phyloP scores from a whole-genome alignment of 2,797 vertebrate genomes.

The Merluccius polli region DNA sequence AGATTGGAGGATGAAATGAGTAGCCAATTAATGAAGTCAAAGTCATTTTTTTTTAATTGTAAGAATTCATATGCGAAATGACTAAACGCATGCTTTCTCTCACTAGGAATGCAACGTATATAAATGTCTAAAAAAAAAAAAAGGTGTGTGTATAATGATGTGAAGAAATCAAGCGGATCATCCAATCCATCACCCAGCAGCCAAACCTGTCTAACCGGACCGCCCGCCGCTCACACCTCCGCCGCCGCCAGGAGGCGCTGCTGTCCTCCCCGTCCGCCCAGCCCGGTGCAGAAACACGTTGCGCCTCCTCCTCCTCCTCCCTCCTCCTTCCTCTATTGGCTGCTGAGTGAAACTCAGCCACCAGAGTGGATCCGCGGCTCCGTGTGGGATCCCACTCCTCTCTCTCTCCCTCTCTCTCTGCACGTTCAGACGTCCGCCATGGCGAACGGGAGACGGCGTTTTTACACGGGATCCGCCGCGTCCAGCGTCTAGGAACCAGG shows the following conservation, averaged over 20 bases:
- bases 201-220: no score
- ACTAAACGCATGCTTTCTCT: neutral
- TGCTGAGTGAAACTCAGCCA: slow-evolving; percentile 36
- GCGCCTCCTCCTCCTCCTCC: slow-evolving; percentile 62
- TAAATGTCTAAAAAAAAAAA: neutral
- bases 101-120: neutral
- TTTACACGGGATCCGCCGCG: slow-evolving; percentile 25
- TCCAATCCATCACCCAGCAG: neutral
- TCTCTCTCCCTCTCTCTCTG: slow-evolving; percentile 42
- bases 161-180: neutral
- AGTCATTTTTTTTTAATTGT: neutral
- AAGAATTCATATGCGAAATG: no score
- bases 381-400: slow-evolving; percentile 58
- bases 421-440: slow-evolving; percentile 70
- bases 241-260: slow-evolving; percentile 56
- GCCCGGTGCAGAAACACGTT: slow-evolving; percentile 34
- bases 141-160: neutral
- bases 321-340: no score
- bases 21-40: no score
- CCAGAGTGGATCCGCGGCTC: slow-evolving; percentile 60
- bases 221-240: no score
- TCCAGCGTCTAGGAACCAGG: slow-evolving; percentile 39
- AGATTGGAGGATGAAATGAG: neutral
- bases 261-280: slow-evolving; percentile 8
- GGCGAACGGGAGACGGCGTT: slow-evolving; percentile 68